Evolutionary conservation across 35 echinoderm and acorn worm species (phyloP).

Genomic region (Heliocidaris erythrogramma): DNA sequence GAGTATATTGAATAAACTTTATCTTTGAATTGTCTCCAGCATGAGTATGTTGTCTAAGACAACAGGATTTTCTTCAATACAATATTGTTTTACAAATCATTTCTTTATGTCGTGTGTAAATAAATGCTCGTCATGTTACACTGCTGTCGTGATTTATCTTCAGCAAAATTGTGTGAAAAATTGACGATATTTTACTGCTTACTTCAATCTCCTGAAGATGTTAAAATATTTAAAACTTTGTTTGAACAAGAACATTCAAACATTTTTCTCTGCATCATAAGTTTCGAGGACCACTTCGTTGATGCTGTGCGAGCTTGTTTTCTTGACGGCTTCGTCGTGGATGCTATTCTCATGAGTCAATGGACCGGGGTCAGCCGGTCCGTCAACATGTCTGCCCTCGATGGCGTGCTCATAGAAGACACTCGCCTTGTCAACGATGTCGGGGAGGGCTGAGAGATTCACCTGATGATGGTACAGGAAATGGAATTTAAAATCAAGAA

Average conservation of each 20-base stretch:
- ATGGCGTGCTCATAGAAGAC: conserved; percentile 44
- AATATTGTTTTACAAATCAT: no score
- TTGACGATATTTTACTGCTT: no score
- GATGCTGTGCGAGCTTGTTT: not conserved
- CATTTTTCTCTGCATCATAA: not conserved
- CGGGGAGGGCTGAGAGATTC: conserved; percentile 42
- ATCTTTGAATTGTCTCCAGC: no score
- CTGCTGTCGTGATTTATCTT: no score
- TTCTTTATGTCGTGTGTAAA: no score
- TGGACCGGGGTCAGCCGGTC: not conserved
- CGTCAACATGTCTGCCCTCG: conserved; percentile 40
- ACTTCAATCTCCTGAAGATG: no score
- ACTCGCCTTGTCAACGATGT: conserved; percentile 49
- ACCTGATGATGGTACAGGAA: conserved; percentile 23
- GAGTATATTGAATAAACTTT: no score
- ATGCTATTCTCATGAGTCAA: not conserved
- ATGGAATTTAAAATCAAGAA: not conserved
- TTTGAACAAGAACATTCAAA: not conserved
- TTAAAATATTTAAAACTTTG: not conserved
- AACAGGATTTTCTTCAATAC: no score
- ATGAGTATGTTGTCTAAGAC: no score
- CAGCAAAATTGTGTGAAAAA: no score
- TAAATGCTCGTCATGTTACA: no score
- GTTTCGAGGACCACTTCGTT: not conserved
- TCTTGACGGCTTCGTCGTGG: not conserved